These are phyloP conservation scores for Prunella himalayana DNA, from an alignment of 2,113 vertebrate species.

Conservation along the genomic window DNA sequence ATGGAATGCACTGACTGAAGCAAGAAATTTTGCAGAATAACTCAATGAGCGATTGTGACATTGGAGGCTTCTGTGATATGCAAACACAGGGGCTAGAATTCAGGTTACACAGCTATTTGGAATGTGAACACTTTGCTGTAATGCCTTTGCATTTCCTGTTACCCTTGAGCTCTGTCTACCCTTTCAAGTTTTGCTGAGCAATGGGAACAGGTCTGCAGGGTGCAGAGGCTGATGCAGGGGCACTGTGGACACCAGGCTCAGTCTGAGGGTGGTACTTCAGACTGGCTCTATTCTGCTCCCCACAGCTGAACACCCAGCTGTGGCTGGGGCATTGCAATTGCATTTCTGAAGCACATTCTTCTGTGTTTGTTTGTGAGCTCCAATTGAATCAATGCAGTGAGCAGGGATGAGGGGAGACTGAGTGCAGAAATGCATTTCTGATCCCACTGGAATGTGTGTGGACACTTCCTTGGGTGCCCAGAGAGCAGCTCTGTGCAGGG, in stretches of 20 bases:
- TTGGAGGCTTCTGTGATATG: not conserved
- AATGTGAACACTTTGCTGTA: not conserved
- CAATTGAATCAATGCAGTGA: not conserved
- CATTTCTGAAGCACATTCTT: not conserved
- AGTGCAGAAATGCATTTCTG: not conserved
- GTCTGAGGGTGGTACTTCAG: not conserved
- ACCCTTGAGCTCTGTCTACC: not conserved
- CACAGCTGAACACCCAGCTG: accelerated
- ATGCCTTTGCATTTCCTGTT: not conserved
- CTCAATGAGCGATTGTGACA: not conserved
- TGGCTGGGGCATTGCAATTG: not conserved
- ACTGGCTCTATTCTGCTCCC: not conserved
- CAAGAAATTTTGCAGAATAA: not conserved
- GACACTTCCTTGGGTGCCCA: not conserved
- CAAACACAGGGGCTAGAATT: not conserved
- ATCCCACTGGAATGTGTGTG: not conserved
- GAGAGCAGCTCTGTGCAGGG: not conserved
- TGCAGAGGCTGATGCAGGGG: not conserved
- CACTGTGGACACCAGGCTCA: accelerated
- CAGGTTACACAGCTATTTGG: not conserved
- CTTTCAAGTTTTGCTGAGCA: not conserved
- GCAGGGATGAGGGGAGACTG: not conserved
- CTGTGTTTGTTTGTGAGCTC: not conserved
- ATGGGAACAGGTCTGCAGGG: not conserved
- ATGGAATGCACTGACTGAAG: not conserved